Conservation (phyloP, 1,140 invertebrate species). For the Tetragonula clypearis region DNA sequence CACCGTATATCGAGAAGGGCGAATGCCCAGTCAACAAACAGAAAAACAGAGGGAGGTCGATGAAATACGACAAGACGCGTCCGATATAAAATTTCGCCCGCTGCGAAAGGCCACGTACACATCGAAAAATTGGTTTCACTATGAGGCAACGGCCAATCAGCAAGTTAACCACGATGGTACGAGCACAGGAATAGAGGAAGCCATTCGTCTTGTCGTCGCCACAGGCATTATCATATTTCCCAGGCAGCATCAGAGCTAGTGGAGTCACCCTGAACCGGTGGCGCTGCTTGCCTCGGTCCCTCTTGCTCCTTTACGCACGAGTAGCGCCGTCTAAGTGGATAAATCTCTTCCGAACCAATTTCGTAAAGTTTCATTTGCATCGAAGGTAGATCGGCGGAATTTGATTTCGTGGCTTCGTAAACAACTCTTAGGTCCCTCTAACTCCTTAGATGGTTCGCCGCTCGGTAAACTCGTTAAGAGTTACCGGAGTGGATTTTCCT, state of each 20-base stretch:
- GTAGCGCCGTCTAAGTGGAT: conserved; percentile 66
- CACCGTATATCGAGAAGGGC: conserved; percentile 7
- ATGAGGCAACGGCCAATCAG: conserved; percentile 66
- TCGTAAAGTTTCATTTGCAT: conserved; percentile 74
- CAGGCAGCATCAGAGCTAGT: conserved; percentile 43
- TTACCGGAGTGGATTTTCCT: conserved; percentile 45
- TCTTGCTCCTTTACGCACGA: conserved; percentile 57
- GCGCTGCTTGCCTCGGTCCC: not conserved
- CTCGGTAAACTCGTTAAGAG: conserved; percentile 61
- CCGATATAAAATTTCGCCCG: conserved; percentile 38
- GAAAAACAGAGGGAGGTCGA: conserved; percentile 52
- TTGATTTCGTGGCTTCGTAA: conserved; percentile 65
- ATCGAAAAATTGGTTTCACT: conserved; percentile 61
- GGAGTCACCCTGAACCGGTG: conserved; percentile 26
- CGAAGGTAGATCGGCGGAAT: conserved; percentile 61
- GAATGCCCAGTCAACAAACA: conserved; percentile 41
- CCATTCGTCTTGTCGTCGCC: conserved; percentile 70
- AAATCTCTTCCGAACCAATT: conserved; percentile 72
- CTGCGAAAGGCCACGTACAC: conserved; percentile 46
- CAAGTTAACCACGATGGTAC: conserved; percentile 59
- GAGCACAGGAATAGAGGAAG: conserved; percentile 52
- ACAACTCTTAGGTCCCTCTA: conserved; percentile 55
- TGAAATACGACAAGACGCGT: conserved; percentile 56
- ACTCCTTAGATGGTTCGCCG: conserved; percentile 54
- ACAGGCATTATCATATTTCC: conserved; percentile 70